Evolutionary conservation across 2,797 vertebrate genomes (phyloP), one percentile per base, ranked within the genome.

Genomic region (Galago senegalensis): DNA sequence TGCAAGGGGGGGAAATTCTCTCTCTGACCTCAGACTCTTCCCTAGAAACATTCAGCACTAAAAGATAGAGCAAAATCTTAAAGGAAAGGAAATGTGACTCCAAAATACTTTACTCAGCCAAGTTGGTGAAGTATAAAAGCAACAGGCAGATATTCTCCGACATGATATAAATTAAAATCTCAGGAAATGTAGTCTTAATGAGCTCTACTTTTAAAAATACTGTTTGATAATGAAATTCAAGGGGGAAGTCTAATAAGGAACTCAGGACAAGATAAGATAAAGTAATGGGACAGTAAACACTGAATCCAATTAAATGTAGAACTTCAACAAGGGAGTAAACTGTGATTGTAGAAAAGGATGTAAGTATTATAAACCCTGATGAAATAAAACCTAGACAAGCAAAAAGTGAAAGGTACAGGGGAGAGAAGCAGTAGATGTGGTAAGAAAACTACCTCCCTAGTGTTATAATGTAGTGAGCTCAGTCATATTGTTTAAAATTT

Each of bases 221-320:
- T 89, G 67, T 53, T 93, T 93, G 85, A 89, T 95, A 95, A 92
- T 90, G 76, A 96, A 96, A 82, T 92, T 91, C 89, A 92, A 83
- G 58, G 82, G 63, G 58, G 12, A 25, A 65, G 43, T 72, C 72
- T 83, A 96, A 96, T 80, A 85, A 97, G 86, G 79, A 94, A 58
- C 82, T 91, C 58, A 72, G 37, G 53, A 90, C 69, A 95, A 79
- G 69, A 96, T 46, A 70, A 85, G 5, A 56, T 82, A 96, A 93
- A 75, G 49, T 80, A 96, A 95, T 91, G 73, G 75, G 85, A 83
- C 34, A 75, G 53, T 87, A 91, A 87, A 43, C 69, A 60, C 3
- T 87, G 85, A 96, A 65, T 82, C 53, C 80, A 95, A 95, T 96
- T 89, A 96, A 77, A 83, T 40, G 29, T 40, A 88, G 20, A 96